Percentiles rank a stretch among this genome's conserved stretches.
Conservation (phyloP, 2,113 vertebrate species). For the Pyxicephalus adspersus region DNA sequence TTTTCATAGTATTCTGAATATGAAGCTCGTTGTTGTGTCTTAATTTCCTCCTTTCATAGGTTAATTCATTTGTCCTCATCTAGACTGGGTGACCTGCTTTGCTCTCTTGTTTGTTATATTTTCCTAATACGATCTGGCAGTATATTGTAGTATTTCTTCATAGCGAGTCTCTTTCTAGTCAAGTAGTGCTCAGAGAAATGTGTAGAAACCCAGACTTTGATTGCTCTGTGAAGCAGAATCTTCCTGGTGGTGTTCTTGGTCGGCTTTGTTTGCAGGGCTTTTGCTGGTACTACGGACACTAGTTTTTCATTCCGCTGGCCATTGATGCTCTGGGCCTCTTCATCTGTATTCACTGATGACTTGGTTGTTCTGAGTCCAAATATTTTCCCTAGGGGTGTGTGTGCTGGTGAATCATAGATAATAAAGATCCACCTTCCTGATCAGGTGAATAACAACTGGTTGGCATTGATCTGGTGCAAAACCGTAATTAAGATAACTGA, state of each 20-base stretch:
- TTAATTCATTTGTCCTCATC: conserved; percentile 11
- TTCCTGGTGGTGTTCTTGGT: background rate
- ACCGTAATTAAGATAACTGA: no score
- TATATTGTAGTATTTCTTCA: conserved; percentile 29
- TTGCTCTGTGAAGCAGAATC: background rate
- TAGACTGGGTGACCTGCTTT: conserved; percentile 40
- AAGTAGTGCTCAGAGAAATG: conserved; percentile 9
- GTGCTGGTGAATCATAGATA: no score
- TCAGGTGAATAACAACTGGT: no score
- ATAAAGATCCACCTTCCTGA: no score
- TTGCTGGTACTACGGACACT: background rate
- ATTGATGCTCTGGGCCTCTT: no score
- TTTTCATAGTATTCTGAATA: no score
- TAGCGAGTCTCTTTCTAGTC: conserved; percentile 4
- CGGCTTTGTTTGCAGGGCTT: background rate
- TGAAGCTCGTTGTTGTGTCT: background rate
- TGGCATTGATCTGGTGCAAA: no score
- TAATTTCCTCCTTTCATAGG: background rate
- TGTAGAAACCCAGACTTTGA: conserved; percentile 6
- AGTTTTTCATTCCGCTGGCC: no score
- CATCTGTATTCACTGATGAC: no score
- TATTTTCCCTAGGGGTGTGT: no score
- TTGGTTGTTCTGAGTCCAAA: no score
- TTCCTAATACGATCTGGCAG: conserved; percentile 34
- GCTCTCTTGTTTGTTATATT: conserved; percentile 39